Evolutionary conservation across 2,888 invertebrate species (phyloP).

Genomic region (Agrypnus murinus): DNA sequence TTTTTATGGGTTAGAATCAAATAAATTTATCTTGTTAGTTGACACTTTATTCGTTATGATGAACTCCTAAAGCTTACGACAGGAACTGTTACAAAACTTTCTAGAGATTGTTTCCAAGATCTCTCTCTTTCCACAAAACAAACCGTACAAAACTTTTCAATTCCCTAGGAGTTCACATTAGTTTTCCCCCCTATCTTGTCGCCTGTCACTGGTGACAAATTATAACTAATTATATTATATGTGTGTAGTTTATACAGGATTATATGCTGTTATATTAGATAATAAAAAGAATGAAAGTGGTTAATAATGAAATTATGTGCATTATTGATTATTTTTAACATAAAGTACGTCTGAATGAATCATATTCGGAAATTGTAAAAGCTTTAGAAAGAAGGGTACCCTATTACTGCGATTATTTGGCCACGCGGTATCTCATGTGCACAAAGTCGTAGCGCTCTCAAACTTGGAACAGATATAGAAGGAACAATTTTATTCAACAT

Average conservation of each 20-base stretch:
- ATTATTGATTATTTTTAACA: too few species aligned
- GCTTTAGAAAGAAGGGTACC: too few species aligned
- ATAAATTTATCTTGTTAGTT: slow-evolving; percentile 12
- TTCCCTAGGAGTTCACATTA: not conserved
- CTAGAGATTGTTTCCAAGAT: slow-evolving; percentile 4
- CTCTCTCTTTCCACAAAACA: slow-evolving; percentile 4
- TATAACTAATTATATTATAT: slow-evolving; percentile 3
- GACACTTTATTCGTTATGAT: slow-evolving; percentile 6
- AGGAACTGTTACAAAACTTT: slow-evolving; percentile 14
- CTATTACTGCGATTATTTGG: too few species aligned
- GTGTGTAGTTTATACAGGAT: not conserved
- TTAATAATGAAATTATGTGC: too few species aligned
- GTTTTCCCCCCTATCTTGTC: not conserved
- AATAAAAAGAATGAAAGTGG: not conserved
- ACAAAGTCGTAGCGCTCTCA: too few species aligned
- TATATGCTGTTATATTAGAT: not conserved
- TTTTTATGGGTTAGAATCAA: not conserved
- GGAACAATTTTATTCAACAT: too few species aligned
- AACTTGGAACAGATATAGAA: too few species aligned
- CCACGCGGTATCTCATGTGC: too few species aligned
- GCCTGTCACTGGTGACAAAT: not conserved
- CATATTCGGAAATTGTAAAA: too few species aligned
- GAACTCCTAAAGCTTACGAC: not conserved
- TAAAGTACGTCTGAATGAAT: too few species aligned
- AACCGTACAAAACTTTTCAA: slow-evolving; percentile 14